phyloP scores from a whole-genome alignment of 2,113 vertebrate species.

The Macaca mulatta region DNA sequence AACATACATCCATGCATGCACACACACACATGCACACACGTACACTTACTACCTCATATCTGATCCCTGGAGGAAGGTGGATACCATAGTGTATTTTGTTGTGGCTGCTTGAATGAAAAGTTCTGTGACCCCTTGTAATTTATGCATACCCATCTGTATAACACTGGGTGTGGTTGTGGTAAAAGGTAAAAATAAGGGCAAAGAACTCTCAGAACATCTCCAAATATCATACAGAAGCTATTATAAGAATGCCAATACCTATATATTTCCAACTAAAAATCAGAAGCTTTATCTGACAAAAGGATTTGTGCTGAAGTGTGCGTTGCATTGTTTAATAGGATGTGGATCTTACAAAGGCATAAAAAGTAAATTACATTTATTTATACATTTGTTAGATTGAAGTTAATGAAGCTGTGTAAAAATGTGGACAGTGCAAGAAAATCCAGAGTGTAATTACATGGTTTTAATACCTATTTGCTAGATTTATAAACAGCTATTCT shows the following conservation, averaged over 20 bases:
- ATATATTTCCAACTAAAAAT: neutral
- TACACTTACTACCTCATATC: neutral
- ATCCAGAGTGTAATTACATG: neutral
- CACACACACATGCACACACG: neutral
- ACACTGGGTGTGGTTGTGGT: neutral
- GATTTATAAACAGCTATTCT: neutral
- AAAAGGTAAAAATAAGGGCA: neutral
- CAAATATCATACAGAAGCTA: neutral
- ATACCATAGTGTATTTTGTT: neutral
- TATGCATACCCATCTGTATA: neutral
- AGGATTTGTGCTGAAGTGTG: neutral
- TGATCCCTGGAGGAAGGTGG: neutral
- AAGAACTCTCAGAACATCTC: slow-evolving; percentile 3
- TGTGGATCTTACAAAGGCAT: neutral
- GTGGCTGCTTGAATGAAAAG: slow-evolving; percentile 8
- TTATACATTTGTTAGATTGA: neutral
- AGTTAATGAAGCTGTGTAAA: neutral
- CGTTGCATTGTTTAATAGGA: neutral
- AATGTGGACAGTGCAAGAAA: neutral
- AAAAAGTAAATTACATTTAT: slow-evolving; percentile 10
- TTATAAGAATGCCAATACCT: neutral
- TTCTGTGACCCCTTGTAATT: neutral
- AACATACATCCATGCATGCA: neutral
- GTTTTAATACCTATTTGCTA: neutral
- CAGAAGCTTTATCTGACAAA: neutral